Percentiles rank a stretch among this genome's conserved stretches.
Conservation (phyloP, 2,113 vertebrate species). For the Pheucticus melanocephalus region DNA sequence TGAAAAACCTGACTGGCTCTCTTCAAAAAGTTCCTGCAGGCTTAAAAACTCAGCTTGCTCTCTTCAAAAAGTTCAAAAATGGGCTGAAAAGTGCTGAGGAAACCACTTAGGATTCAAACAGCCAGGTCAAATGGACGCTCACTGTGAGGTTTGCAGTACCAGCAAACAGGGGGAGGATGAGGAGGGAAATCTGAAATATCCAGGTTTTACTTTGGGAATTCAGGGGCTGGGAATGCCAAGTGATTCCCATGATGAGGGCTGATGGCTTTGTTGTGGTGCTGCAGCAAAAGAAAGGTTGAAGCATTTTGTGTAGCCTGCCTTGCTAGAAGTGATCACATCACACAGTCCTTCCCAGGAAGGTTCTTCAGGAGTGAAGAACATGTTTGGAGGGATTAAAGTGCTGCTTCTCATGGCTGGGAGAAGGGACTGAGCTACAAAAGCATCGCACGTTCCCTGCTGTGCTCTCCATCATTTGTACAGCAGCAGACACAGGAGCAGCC, state of each 20-base stretch:
- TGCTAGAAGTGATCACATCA: background rate
- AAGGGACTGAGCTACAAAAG: background rate
- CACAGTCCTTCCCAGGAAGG: background rate
- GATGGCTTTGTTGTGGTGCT: background rate
- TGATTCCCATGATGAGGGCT: background rate
- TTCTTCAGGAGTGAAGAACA: background rate
- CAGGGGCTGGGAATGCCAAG: background rate
- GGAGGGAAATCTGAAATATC: background rate
- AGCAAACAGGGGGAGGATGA: background rate
- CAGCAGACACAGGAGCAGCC: background rate
- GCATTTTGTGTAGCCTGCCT: background rate
- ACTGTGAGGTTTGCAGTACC: accelerated
- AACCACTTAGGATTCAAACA: background rate
- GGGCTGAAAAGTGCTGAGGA: background rate
- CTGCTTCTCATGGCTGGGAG: background rate
- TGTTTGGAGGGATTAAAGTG: background rate
- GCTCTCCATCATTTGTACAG: background rate
- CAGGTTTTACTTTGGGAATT: background rate
- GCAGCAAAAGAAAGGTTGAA: background rate
- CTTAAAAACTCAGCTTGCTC: background rate
- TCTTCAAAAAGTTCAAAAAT: background rate
- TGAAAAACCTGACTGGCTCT: background rate
- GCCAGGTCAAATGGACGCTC: background rate
- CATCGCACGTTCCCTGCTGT: background rate
- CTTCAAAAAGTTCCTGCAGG: background rate